These are phyloP conservation scores for Atta cephalotes DNA, from an alignment of 1,140 invertebrate genomes.

Conservation along the genomic window DNA sequence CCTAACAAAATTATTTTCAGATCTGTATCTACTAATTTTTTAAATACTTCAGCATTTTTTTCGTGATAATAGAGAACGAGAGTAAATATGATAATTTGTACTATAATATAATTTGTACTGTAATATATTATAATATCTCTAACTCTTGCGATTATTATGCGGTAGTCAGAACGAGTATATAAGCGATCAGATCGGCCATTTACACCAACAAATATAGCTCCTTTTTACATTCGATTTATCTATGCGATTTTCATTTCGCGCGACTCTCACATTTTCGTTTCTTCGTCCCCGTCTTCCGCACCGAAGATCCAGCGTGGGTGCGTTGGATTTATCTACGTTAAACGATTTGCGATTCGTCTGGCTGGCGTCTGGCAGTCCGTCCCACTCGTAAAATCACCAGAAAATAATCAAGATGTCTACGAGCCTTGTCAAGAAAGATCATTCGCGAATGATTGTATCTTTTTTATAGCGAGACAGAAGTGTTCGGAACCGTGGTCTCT, in stretches of 20 bases:
- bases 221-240: slow-evolving; percentile 45
- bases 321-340: slow-evolving; percentile 69
- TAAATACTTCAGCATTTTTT: too few relatives aligned
- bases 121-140: neutral
- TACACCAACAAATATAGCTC: slow-evolving; percentile 40
- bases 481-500: neutral
- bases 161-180: slow-evolving; percentile 40
- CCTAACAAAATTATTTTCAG: too few relatives aligned
- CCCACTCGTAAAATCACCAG: slow-evolving; percentile 71
- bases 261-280: slow-evolving; percentile 21
- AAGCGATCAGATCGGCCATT: slow-evolving; percentile 30
- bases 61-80: neutral
- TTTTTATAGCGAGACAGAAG: slow-evolving; percentile 60
- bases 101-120: neutral
- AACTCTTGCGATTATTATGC: slow-evolving; percentile 15
- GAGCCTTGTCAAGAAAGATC: slow-evolving; percentile 44
- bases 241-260: slow-evolving; percentile 6
- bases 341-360: slow-evolving; percentile 67
- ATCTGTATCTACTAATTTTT: too few relatives aligned
- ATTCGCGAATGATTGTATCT: slow-evolving; percentile 62
- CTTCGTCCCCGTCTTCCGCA: slow-evolving; percentile 31
- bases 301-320: slow-evolving; percentile 64
- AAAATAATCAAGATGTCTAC: slow-evolving; percentile 61
- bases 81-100: neutral
- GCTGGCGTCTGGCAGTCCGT: slow-evolving; percentile 68